Base-by-base conservation (phyloP, 2,797 vertebrate genomes). In the Rhinatrema bivittatum region DNA sequence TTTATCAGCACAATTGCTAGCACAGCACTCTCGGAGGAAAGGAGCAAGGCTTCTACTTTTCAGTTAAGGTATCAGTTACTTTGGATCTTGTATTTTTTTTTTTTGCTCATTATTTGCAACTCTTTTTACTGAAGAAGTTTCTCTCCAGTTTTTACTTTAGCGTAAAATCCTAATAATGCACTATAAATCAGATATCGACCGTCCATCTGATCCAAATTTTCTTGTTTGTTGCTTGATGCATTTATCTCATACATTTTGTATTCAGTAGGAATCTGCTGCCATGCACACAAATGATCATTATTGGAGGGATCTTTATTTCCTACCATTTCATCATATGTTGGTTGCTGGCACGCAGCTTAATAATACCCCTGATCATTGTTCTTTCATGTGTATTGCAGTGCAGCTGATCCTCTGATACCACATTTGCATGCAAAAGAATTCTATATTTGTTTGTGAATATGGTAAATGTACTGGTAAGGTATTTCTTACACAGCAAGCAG, bases 1-100 rank as follows among this genome's bases (percentile, higher is more conserved):
- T 78, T 82, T 72, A 65, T 77, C 72, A 69, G 56, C 73, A 50
- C 72, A 67, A 70, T 74, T 68, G 60, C 54, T 45, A 68, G 57
- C 67, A 51, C 29, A 55, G 38, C n/a, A 44, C 36, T 36, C 70
- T 49, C 42, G 61, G 37, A 42, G 50, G n/a, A 20, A 3, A 53
- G 25, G 45, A n/a, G 36, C 37, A 32, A 23, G 37, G 33, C 32
- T 50, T 42, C 39, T 35, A 25, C 29, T 42, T 49, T 37, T 36
- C 46, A 49, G 38, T 38, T 49, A 49, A 36, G n/a, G n/a, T n/a
- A n/a, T n/a, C n/a, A n/a, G n/a, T n/a, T n/a, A n/a, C n/a, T n/a
- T n/a, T n/a, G n/a, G n/a, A n/a, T n/a, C n/a, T n/a, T n/a, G n/a
- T n/a, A n/a, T n/a, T n/a, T n/a, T n/a, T n/a, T 50, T 45, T 46